Base-by-base conservation (phyloP, 2,113 vertebrate genomes). In the Corynorhinus townsendii region DNA sequence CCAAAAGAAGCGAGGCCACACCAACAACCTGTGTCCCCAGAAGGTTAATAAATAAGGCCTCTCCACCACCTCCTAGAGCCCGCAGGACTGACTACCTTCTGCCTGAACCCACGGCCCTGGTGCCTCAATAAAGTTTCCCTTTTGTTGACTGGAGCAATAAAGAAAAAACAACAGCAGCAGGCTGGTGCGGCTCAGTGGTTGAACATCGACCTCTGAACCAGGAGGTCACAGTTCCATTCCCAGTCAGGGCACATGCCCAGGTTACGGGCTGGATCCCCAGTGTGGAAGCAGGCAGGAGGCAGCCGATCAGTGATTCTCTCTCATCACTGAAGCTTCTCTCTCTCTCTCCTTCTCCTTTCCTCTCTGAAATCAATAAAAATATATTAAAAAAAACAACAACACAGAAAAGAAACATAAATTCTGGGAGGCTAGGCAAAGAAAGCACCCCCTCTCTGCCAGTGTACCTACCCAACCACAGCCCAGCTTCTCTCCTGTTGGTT, bases 401-500 rank as follows among this genome's bases (percentile, higher is more conserved):
- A 97, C 0, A 45, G 49, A 91, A 19, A 71, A 9, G 77, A 69
- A 94, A 91, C 8, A 90, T 68, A 71, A 77, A 94, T 93, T 91
- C 75, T 95, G 75, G 7, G 28, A 52, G 84, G 6, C 54, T 66
- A 7, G 64, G 38, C 8, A 43, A 4, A 90, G 80, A 92, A 43
- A 69, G 76, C 33, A 73, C n/a, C 4, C 20, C 5, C 11, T 77
- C 33, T 71, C 40, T 33, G 17, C 4, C 38, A 66, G 1, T 24
- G 22, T 33, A 84, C 22, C 49, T 40, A 56, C 17, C 16, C 81
- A 73, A 64, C 10, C 52, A 82, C 14, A 68, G 72, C 26, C 26
- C 19, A 81, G 75, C 35, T 76, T 62, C 71, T 45, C 11, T 56
- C 59, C 26, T 75, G n/a, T 12, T 72, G 64, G 72, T 26, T 43